These are phyloP conservation scores for Venturia canescens DNA, from an alignment of 1,140 invertebrate genomes.

Conservation along the genomic window DNA sequence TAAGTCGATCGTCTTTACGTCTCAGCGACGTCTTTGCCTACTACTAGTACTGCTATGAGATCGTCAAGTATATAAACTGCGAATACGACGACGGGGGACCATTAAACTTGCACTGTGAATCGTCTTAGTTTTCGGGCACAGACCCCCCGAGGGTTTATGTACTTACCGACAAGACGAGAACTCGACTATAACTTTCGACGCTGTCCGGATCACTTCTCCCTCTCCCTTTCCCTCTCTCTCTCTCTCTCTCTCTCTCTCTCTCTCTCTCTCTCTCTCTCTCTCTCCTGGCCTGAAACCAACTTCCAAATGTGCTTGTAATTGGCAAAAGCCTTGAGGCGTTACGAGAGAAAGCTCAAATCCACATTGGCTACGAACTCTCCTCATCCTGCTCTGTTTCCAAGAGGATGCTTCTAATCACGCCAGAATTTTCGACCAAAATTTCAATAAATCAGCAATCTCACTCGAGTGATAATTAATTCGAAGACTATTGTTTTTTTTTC, in stretches of 20 bases:
- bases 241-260: constrained; percentile 8
- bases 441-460: neutral
- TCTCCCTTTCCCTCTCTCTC: neutral
- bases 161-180: constrained; percentile 56
- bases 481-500: too few relatives aligned
- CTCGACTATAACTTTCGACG: constrained; percentile 58
- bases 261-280: constrained; percentile 1
- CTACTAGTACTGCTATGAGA: constrained; percentile 26
- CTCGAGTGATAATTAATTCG: too few relatives aligned
- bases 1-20: constrained; percentile 67
- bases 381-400: neutral
- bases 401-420: neutral
- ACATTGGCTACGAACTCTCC: neutral
- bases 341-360: neutral
- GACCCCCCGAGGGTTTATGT: constrained; percentile 61
- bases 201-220: constrained; percentile 41
- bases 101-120: constrained; percentile 65
- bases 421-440: neutral
- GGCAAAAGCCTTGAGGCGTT: constrained; percentile 40
- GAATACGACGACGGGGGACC: constrained; percentile 55
- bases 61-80: constrained; percentile 10
- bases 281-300: constrained; percentile 20
- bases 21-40: constrained; percentile 51
- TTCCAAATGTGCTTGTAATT: constrained; percentile 48
- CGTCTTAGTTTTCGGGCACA: constrained; percentile 61